These are phyloP conservation scores for Nanorana parkeri DNA, from an alignment of 2,113 vertebrate species.

Conservation along the genomic window DNA sequence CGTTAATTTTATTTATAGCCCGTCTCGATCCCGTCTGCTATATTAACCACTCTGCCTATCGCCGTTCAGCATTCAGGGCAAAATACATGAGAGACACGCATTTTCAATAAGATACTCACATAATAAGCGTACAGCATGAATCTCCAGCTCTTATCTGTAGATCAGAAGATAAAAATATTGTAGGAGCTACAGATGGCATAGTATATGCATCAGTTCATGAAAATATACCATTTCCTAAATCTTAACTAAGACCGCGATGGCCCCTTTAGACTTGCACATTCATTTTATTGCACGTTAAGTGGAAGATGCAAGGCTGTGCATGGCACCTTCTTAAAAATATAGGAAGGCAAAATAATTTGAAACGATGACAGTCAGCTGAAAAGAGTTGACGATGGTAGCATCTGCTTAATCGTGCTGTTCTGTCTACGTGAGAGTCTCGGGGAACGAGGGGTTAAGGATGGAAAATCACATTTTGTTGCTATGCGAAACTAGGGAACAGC, in stretches of 20 bases:
- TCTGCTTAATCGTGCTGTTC: constrained; percentile 16
- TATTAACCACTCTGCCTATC: not conserved
- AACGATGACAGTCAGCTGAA: constrained; percentile 1
- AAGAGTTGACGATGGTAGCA: not conserved
- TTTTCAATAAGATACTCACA: constrained; percentile 18
- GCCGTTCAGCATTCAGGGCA: not conserved
- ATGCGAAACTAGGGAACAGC: constrained; percentile 65
- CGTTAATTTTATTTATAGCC: constrained; percentile 1
- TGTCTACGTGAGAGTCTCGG: constrained; percentile 48
- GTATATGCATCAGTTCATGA: not conserved
- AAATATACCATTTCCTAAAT: not conserved
- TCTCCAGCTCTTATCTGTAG: not conserved
- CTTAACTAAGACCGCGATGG: not conserved
- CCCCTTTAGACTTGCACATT: not conserved
- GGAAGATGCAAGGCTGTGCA: not conserved
- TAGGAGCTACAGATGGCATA: too few species aligned
- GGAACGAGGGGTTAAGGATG: constrained; percentile 69
- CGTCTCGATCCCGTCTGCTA: not conserved
- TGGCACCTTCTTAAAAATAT: not conserved
- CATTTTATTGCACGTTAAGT: not conserved
- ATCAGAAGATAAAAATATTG: not conserved
- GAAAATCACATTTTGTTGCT: constrained; percentile 72
- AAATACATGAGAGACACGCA: not conserved
- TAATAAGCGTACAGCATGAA: not conserved
- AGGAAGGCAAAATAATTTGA: not conserved